Evolutionary conservation across 2,797 vertebrate genomes (phyloP), one percentile per base, ranked within the genome.

Genomic region (Petrocephalus sullivani): DNA sequence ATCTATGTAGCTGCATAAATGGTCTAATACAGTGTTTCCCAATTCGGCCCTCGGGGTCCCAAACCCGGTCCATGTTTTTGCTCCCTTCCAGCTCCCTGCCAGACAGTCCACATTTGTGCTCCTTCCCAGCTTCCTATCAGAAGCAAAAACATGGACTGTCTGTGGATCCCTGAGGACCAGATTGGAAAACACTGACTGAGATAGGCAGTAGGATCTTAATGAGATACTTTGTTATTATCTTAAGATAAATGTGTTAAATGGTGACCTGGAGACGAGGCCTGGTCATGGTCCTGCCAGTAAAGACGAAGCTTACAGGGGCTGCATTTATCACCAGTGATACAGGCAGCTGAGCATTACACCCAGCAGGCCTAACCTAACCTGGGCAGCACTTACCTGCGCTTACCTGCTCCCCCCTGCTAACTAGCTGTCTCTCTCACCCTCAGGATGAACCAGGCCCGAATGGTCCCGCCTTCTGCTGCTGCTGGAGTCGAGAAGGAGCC

Each of bases 391-490:
- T 28, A 83, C 3, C 19, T 8, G 3, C 61, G 28, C 28, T 28
- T 28, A 28, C 28, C 28, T 28, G 28, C 28, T 28, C 0, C 21
- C 75, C 33, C 81, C 46, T 0, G 1, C n/a, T 83, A 84, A 54
- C 81, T 9, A 21, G 8, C 81, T 7, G 2, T 54, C 16, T 49
- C 28, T 83, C 0, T 88, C 64, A 58, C 87, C 85, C 4, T 19
- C 88, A 88, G 88, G 60, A 64, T 53, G 53, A 85, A 54, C 64
- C 83, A 78, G 83, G 64, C 53, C n/a, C 83, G n/a, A 33, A 46
- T 23, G 51, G 82, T 71, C 28, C 88, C 71, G 61, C 33, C 94
- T 94, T 90, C 21, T 87, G 82, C 58, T 37, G n/a, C 57, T 2
- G 2, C 60, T n/a, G 86, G 46, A 67, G 12, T 81, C 46, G 19